Evolutionary conservation across 2,888 invertebrate genomes (phyloP).

Genomic region (Tinea trinotella): DNA sequence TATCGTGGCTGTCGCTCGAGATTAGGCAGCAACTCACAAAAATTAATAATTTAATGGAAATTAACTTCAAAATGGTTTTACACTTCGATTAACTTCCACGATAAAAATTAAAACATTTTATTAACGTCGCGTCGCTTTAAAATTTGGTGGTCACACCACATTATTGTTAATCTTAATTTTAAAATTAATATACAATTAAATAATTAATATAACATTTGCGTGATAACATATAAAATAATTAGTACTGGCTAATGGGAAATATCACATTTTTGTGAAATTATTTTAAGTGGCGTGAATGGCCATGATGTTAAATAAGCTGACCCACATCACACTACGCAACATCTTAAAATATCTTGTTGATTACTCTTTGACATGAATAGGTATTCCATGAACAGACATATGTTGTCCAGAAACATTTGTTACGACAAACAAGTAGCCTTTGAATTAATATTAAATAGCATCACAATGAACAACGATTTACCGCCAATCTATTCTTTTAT

Average conservation of each 20-base stretch:
- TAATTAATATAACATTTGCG: not conserved
- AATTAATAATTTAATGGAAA: slow-evolving; percentile 66
- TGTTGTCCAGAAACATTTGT: slow-evolving; percentile 57
- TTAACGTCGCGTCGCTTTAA: not conserved
- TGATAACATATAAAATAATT: not conserved
- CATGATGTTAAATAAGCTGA: slow-evolving; percentile 29
- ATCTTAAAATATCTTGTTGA: slow-evolving; percentile 38
- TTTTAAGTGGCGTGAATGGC: not conserved
- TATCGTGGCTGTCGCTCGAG: slow-evolving; percentile 57
- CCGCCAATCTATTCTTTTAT: slow-evolving; percentile 69
- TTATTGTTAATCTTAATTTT: too few species aligned
- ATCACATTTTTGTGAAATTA: not conserved
- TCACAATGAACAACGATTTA: slow-evolving; percentile 66
- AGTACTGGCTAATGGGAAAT: not conserved
- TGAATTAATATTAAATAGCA: slow-evolving; percentile 58
- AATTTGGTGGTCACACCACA: too few species aligned
- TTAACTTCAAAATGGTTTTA: slow-evolving; percentile 51
- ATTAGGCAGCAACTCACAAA: slow-evolving; percentile 64
- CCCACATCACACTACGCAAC: slow-evolving; percentile 42
- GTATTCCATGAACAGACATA: slow-evolving; percentile 29
- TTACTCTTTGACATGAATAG: slow-evolving; percentile 54
- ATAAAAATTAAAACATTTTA: slow-evolving; percentile 30
- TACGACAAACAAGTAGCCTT: slow-evolving; percentile 46
- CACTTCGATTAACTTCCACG: slow-evolving; percentile 42
- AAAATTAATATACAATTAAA: too few species aligned